phyloP scores from a whole-genome alignment of 2,797 vertebrate species.

The Lerista edwardsae region DNA sequence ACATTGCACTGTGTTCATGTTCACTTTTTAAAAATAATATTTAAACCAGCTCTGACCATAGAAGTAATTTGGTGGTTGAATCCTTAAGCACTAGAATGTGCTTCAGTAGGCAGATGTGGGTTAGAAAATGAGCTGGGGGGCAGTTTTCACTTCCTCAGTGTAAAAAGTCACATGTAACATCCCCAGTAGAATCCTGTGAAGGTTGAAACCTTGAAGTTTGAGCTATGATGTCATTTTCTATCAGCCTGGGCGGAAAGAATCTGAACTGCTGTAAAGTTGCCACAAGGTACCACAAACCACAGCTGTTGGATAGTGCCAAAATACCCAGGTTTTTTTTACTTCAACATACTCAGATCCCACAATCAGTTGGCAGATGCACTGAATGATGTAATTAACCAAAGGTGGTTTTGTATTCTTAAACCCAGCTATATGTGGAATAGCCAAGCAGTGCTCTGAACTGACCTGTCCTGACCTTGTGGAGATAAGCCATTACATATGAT shows the following conservation, averaged over 20 bases:
- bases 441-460: slow-evolving; percentile 48
- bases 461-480: neutral
- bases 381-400: slow-evolving; percentile 76
- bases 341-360: slow-evolving; percentile 76
- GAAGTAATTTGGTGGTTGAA: slow-evolving; percentile 75
- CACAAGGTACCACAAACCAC: slow-evolving; percentile 73
- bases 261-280: slow-evolving; percentile 71
- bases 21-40: slow-evolving; percentile 79
- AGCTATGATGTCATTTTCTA: slow-evolving; percentile 78
- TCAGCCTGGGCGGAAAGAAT: slow-evolving; percentile 70
- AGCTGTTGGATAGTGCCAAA: slow-evolving; percentile 63
- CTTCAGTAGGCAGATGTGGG: slow-evolving; percentile 73
- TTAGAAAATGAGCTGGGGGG: slow-evolving; percentile 63
- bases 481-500: slow-evolving; percentile 1
- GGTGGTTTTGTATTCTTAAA: slow-evolving; percentile 59
- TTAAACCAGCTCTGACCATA: slow-evolving; percentile 78
- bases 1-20: slow-evolving; percentile 77
- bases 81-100: slow-evolving; percentile 76
- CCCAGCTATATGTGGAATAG: slow-evolving; percentile 43
- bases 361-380: slow-evolving; percentile 74
- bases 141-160: slow-evolving; percentile 53
- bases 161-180: slow-evolving; percentile 67
- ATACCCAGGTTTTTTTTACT: slow-evolving; percentile 67
- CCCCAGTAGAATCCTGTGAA: slow-evolving; percentile 60
- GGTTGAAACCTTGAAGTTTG: slow-evolving; percentile 68